Evolutionary conservation across 1,140 invertebrate species (phyloP).

Genomic region (Oedothorax gibbosus): DNA sequence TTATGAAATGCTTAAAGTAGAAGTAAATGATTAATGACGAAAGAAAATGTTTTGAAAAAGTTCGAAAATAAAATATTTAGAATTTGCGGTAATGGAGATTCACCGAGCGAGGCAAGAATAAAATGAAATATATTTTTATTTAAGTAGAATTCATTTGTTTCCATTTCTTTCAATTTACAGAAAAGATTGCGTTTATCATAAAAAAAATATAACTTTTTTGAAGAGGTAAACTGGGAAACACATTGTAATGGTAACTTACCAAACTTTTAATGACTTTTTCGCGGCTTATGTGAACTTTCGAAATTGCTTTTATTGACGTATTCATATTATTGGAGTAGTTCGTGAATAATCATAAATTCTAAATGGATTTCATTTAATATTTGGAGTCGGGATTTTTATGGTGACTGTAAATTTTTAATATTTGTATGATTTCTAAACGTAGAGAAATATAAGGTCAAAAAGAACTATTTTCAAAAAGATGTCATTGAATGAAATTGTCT

Average conservation of each 20-base stretch:
- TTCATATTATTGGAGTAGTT: not conserved
- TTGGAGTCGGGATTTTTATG: constrained; percentile 2
- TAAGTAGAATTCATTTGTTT: constrained; percentile 31
- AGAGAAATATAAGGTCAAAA: constrained; percentile 17
- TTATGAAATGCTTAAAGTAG: constrained; percentile 4
- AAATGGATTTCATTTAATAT: constrained; percentile 20
- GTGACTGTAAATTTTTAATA: constrained; percentile 43
- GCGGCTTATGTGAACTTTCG: not conserved
- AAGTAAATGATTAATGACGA: constrained; percentile 31
- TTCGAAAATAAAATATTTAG: not conserved
- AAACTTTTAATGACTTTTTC: constrained; percentile 27
- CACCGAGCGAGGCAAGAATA: not conserved
- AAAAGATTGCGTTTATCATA: constrained; percentile 16
- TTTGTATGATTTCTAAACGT: not conserved
- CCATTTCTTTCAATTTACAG: constrained; percentile 9
- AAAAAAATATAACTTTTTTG: constrained; percentile 2
- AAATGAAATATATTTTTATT: constrained; percentile 9
- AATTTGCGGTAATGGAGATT: constrained; percentile 28
- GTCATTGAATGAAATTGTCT: not conserved
- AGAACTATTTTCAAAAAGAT: constrained; percentile 7
- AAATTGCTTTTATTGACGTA: constrained; percentile 45
- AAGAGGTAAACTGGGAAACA: constrained; percentile 26
- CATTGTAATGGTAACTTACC: constrained; percentile 40
- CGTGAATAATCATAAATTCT: constrained; percentile 36
- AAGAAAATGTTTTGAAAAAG: not conserved